phyloP scores from a whole-genome alignment of 1,140 invertebrate genomes.

The Drosophila seguyi region DNA sequence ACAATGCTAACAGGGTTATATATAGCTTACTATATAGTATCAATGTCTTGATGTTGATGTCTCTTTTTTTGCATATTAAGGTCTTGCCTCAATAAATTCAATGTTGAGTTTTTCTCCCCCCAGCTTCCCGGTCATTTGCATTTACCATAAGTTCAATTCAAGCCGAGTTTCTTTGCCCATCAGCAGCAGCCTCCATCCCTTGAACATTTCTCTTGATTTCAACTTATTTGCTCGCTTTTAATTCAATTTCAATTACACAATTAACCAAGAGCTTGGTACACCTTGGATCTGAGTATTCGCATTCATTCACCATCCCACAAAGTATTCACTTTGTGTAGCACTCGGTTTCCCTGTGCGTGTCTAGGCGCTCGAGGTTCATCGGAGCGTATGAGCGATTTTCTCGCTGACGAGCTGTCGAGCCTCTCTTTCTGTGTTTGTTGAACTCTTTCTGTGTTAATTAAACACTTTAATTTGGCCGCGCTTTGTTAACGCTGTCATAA shows the following conservation, averaged over 20 bases:
- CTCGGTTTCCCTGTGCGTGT: constrained; percentile 63
- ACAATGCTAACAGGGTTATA: constrained; percentile 40
- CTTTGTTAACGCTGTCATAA: constrained; percentile 80
- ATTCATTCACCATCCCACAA: constrained; percentile 13
- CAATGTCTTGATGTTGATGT: constrained; percentile 9
- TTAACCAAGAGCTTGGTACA: constrained; percentile 80
- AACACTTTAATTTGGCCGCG: constrained; percentile 75
- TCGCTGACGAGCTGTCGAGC: constrained; percentile 34
- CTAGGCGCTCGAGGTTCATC: constrained; percentile 62
- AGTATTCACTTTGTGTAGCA: constrained; percentile 14
- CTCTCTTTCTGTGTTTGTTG: constrained; percentile 63
- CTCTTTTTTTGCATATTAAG: constrained; percentile 47
- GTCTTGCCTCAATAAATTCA: constrained; percentile 65
- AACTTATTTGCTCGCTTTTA: constrained; percentile 72
- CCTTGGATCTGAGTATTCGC: constrained; percentile 43
- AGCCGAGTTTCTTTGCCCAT: constrained; percentile 24
- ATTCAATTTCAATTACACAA: constrained; percentile 80
- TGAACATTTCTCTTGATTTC: constrained; percentile 47
- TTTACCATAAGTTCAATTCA: constrained; percentile 81
- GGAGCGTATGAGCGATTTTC: constrained; percentile 80
- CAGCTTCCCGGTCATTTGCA: constrained; percentile 76
- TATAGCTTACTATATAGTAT: constrained; percentile 11
- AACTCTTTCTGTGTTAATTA: constrained; percentile 82
- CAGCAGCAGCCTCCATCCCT: constrained; percentile 13
- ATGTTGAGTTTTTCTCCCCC: constrained; percentile 47